Conservation (phyloP, 2,888 invertebrate genomes). For the Azorinus chamasolen region DNA sequence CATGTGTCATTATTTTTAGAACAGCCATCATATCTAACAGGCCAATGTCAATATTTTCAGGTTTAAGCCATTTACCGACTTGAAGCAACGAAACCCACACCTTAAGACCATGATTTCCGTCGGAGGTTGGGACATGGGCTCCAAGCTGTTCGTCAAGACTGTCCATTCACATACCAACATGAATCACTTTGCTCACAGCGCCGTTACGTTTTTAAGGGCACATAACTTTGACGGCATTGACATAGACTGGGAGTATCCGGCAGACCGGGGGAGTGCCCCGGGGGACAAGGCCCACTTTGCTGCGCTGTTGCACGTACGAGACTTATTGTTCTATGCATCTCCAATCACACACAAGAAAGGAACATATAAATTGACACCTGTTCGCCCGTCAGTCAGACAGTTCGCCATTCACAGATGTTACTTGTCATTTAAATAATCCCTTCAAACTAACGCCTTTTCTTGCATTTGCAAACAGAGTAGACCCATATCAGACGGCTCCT, state of each 20-base stretch:
- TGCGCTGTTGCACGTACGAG: conserved; percentile 42
- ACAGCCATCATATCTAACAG: too few relatives aligned
- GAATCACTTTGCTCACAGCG: conserved; percentile 60
- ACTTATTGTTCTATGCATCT: too few relatives aligned
- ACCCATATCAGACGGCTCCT: too few relatives aligned
- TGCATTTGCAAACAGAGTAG: too few relatives aligned
- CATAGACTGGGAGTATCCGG: conserved; percentile 97
- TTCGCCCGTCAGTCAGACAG: too few relatives aligned
- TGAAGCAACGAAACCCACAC: conserved; percentile 70
- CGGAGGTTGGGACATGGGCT: conserved; percentile 81
- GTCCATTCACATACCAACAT: conserved; percentile 60
- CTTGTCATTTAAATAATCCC: too few relatives aligned
- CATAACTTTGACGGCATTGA: conserved; percentile 94
- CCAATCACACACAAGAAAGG: too few relatives aligned
- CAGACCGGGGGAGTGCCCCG: conserved; percentile 70
- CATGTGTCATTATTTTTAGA: too few relatives aligned
- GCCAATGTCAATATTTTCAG: too few relatives aligned
- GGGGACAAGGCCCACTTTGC: conserved; percentile 74
- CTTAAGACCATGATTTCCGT: conserved; percentile 79
- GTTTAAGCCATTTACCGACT: conserved; percentile 16
- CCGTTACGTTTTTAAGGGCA: conserved; percentile 65
- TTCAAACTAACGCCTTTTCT: too few relatives aligned
- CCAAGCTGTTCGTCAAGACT: conserved; percentile 79
- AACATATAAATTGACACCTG: too few relatives aligned
- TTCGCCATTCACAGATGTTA: too few relatives aligned